These are phyloP conservation scores for Acleris emargana DNA, from an alignment of 2,888 invertebrate genomes.

Conservation along the genomic window DNA sequence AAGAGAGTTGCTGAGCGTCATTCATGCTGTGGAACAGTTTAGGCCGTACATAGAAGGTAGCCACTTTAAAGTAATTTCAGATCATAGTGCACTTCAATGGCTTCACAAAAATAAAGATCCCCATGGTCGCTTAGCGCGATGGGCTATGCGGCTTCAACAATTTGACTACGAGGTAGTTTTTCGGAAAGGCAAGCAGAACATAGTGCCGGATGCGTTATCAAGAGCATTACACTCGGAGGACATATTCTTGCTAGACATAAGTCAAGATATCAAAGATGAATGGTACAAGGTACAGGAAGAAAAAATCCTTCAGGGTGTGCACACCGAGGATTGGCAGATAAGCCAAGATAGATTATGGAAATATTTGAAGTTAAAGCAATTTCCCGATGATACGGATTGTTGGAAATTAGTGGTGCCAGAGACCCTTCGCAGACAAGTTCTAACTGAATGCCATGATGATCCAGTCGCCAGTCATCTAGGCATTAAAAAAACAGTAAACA, in stretches of 20 bases:
- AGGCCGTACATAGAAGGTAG: too few relatives aligned
- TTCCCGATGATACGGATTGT: conserved; percentile 27
- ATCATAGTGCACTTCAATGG: too few relatives aligned
- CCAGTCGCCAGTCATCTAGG: conserved; percentile 30
- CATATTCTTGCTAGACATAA: not conserved
- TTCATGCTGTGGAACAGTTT: too few relatives aligned
- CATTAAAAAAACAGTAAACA: conserved; percentile 10
- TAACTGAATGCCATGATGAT: conserved; percentile 34
- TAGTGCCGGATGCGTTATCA: conserved; percentile 28
- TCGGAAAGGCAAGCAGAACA: conserved; percentile 31
- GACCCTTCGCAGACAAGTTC: conserved; percentile 1
- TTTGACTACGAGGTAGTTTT: conserved; percentile 29
- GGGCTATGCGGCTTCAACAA: too few relatives aligned
- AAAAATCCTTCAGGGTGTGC: not conserved
- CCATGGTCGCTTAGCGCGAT: too few relatives aligned
- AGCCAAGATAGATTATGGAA: conserved; percentile 25
- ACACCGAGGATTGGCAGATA: not conserved
- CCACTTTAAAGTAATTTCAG: too few relatives aligned
- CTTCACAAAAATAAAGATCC: too few relatives aligned
- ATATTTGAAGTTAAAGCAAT: conserved; percentile 29
- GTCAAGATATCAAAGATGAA: conserved; percentile 12
- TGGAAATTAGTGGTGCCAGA: conserved; percentile 35
- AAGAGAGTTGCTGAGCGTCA: too few relatives aligned
- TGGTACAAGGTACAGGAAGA: conserved; percentile 14
- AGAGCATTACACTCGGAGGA: conserved; percentile 5